Evolutionary conservation across 2,888 invertebrate genomes (phyloP), one percentile per base, ranked within the genome.

Genomic region (Crioceris asparagi): DNA sequence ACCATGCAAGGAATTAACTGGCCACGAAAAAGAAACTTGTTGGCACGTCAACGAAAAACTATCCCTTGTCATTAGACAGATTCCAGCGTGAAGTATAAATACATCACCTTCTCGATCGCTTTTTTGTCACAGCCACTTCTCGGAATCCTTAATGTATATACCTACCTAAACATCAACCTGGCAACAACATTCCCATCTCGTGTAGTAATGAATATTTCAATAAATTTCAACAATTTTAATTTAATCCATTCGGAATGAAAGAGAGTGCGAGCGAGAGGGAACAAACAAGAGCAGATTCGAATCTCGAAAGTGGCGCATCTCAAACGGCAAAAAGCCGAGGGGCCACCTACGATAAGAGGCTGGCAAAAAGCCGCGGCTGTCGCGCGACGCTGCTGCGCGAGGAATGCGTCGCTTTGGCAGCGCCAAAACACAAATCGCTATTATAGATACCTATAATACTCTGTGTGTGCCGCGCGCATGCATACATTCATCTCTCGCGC

Each of bases 361-460:
- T n/a, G 42, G 44, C 53, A 53, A 52, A 48, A 43, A 43, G 47
- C 42, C 43, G 46, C 30, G 30, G 30, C 16, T 30, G 54, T 51
- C 55, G 55, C 54, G 54, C 53, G 53, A 52, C 50, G 49, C 45
- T 42, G 48, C 52, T 53, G 49, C 59, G 59, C 57, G 57, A 52
- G 58, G 60, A 61, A 61, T 59, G 59, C 62, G 58, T 60, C 59
- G 60, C 60, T 55, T 51, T 51, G 33, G 48, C 59, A 61, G 61
- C 62, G 62, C 61, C 60, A 62, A 62, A 62, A 61, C 61, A 62
- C 61, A 62, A 62, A 62, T 62, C 59, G 59, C 52, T 15, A 27
- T 5, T 15, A 4, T 12, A 27, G n/a, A n/a, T n/a, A n/a, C n/a
- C n/a, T n/a, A n/a, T n/a, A n/a, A n/a, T n/a, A n/a, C n/a, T n/a